Base-by-base conservation (phyloP, 2,888 invertebrate genomes). In the Dryobota labecula region DNA sequence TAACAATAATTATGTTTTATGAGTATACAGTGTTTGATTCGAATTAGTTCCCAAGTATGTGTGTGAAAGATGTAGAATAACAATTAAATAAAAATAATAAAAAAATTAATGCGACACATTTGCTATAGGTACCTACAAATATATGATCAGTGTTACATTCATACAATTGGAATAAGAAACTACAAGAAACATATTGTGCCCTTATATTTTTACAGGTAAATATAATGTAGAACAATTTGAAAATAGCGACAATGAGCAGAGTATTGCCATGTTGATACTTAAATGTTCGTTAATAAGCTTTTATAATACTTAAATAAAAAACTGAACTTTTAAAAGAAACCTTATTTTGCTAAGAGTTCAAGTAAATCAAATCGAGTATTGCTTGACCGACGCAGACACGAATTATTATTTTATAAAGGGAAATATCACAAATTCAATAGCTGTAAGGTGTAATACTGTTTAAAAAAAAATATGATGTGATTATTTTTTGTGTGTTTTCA, bases 1-100 rank as follows among this genome's bases (percentile, higher is more conserved):
- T 70, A 76, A 78, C 78, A 80, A 82, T 78, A 83, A 84, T 82
- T 79, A 68, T 84, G 54, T 66, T 79, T 78, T 76, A 76, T 64
- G 60, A 74, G 41, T 76, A 74, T 68, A 56, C 67, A 68, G 57
- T 65, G 56, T 71, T 75, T 73, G 54, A 68, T 68, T 74, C 60
- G 62, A 68, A 67, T 76, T 78, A 27, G 62, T 58, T 74, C 67
- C 70, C 47, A 38, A 70, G 70, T 63, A 57, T 69, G 64, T 66
- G 73, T 64, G 61, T 73, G 63, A 51, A 49, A 64, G 36, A 47
- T 61, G 30, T 73, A 64, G 56, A 58, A 51, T 41, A 27, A 49
- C 0, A 8, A 41, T 45, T 36, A 13, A 47, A 41, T 33, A 9
- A 36, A 54, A 54, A 56, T 27, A 36, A 51, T 24, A 36, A 45